Conservation (phyloP, 2,888 invertebrate genomes). For the Cyrtodaria siliqua region DNA sequence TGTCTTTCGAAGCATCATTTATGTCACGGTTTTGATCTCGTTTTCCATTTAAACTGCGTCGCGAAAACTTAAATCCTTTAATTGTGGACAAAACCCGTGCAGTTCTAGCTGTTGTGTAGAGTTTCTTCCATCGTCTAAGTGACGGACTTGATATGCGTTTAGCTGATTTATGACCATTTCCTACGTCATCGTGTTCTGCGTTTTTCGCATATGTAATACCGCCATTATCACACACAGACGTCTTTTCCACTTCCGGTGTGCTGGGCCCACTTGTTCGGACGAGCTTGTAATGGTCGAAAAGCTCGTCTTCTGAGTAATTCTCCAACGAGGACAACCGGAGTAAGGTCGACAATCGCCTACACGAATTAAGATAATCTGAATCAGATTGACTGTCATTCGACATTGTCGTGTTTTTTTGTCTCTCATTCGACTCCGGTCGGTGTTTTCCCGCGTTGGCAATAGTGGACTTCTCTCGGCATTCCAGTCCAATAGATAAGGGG, state of each 20-base stretch:
- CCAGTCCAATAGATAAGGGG: constrained; percentile 26
- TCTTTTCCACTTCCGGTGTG: background rate
- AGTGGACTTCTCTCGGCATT: constrained; percentile 2
- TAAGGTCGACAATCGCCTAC: constrained; percentile 20
- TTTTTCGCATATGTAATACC: background rate
- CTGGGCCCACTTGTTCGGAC: background rate
- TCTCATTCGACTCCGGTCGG: constrained; percentile 21
- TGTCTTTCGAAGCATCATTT: too few relatives aligned
- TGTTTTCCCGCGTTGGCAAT: background rate
- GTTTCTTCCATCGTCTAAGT: constrained; percentile 21
- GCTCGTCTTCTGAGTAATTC: constrained; percentile 1
- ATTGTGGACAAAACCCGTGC: constrained; percentile 19
- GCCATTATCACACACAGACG: background rate
- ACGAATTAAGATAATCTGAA: background rate
- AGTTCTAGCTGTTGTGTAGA: constrained; percentile 30
- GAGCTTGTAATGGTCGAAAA: constrained; percentile 8
- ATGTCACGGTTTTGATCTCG: background rate
- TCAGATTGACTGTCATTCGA: too few relatives aligned
- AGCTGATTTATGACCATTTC: background rate
- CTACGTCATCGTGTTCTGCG: background rate
- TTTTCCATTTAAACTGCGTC: background rate
- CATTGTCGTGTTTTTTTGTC: constrained; percentile 6
- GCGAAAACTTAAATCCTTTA: background rate
- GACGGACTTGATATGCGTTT: constrained; percentile 11
- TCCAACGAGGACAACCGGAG: constrained; percentile 9